A percentile compares a stretch with the other conserved stretches of the same genome.
phyloP scores from a whole-genome alignment of 2,888 invertebrate genomes.

The Pristionchus japonicus region DNA sequence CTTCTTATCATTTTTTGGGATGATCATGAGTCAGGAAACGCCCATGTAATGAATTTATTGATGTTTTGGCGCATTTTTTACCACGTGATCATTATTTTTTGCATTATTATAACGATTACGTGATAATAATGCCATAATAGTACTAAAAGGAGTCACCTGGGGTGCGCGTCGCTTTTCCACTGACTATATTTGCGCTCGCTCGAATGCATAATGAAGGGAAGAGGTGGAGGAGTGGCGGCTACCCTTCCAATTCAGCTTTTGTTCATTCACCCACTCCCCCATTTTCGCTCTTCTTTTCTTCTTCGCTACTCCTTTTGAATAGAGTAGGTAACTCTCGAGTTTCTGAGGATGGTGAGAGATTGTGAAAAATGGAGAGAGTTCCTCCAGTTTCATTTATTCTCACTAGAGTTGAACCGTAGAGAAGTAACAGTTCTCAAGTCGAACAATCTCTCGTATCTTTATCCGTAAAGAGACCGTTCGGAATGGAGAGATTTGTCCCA shows the following conservation, averaged over 20 bases:
- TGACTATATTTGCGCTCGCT: slow-evolving; percentile 28
- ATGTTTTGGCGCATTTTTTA: neutral
- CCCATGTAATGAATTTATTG: neutral
- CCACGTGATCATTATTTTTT: neutral
- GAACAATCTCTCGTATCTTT: neutral
- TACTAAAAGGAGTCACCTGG: neutral
- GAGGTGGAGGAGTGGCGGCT: neutral
- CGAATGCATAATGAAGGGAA: slow-evolving; percentile 24
- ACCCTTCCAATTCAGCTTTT: slow-evolving; percentile 11
- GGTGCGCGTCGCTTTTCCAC: neutral
- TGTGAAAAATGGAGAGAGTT: neutral
- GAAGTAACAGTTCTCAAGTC: no score
- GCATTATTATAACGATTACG: neutral
- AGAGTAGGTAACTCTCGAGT: neutral
- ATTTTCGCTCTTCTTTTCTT: neutral
- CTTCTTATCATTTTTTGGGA: neutral
- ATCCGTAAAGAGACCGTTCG: neutral
- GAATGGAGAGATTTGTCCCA: neutral
- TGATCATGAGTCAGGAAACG: neutral
- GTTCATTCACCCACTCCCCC: neutral
- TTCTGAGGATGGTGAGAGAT: neutral
- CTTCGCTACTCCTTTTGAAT: neutral
- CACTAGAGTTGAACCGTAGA: no score
- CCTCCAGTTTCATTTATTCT: no score
- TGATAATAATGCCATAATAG: neutral